phyloP scores from a whole-genome alignment of 2,113 vertebrate genomes.

The Alexandromys fortis region DNA sequence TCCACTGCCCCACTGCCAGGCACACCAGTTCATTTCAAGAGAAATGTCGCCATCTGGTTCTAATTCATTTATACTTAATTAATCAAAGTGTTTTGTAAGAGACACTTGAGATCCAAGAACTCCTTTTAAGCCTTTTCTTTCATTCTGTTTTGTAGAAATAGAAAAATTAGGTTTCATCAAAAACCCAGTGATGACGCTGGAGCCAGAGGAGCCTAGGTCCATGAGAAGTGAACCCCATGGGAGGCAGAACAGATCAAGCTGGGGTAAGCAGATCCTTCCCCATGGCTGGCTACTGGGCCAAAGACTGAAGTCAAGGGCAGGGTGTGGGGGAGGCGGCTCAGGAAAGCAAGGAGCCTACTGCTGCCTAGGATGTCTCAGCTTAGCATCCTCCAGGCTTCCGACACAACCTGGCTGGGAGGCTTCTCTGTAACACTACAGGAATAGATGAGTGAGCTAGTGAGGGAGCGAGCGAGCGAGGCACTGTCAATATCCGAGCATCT shows the following conservation, averaged over 20 bases:
- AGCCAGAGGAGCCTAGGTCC: not conserved
- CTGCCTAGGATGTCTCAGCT: not conserved
- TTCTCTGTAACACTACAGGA: not conserved
- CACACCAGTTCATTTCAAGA: slow-evolving; percentile 53
- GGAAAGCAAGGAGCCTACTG: not conserved
- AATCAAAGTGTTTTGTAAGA: slow-evolving; percentile 81
- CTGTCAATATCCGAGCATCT: not conserved
- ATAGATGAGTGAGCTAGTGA: not conserved
- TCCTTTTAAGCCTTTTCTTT: slow-evolving; percentile 70
- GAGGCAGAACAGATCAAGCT: not conserved
- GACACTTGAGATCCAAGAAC: slow-evolving; percentile 72
- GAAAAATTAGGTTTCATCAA: slow-evolving; percentile 69
- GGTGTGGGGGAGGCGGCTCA: not conserved
- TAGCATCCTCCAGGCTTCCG: not conserved
- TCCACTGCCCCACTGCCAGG: not conserved
- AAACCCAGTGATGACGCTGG: not conserved
- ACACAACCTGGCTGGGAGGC: not conserved
- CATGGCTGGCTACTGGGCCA: not conserved
- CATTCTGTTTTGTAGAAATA: slow-evolving; percentile 69
- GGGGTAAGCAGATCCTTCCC: not conserved
- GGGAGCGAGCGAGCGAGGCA: not conserved
- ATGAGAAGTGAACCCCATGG: not conserved
- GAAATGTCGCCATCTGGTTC: slow-evolving; percentile 74
- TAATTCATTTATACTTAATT: slow-evolving; percentile 75
- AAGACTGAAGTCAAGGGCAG: not conserved